phyloP scores from a whole-genome alignment of 2,113 vertebrate species.

The Myiozetetes cayanensis region DNA sequence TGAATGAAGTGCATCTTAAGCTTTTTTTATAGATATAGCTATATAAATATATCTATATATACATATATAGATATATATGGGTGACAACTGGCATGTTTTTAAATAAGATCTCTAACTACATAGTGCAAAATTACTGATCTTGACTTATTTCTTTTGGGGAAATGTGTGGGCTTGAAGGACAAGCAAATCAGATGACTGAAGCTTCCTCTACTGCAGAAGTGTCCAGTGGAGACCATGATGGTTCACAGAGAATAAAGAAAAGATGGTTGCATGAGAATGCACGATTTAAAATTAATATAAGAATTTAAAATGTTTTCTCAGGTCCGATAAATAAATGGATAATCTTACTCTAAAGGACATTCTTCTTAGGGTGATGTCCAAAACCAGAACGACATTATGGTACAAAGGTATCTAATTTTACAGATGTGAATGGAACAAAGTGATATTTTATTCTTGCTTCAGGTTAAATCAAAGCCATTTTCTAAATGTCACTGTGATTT shows the following conservation, averaged over 20 bases:
- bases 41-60: no score
- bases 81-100: background rate
- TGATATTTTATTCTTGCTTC: background rate
- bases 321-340: background rate
- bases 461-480: background rate
- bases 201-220: background rate
- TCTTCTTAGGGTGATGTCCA: background rate
- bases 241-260: background rate
- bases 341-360: background rate
- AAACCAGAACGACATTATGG: background rate
- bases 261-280: background rate
- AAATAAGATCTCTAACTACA: background rate
- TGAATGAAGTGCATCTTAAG: background rate
- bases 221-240: background rate
- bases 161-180: background rate
- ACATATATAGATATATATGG: background rate
- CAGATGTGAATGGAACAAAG: background rate
- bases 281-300: background rate
- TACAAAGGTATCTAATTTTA: background rate
- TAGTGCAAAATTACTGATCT: background rate
- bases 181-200: background rate
- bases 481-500: background rate
- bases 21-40: background rate
- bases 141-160: background rate
- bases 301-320: background rate